Evolutionary conservation across 64 coral and sea anemone genomes (phyloP).

Genomic region (Montipora foliosa): DNA sequence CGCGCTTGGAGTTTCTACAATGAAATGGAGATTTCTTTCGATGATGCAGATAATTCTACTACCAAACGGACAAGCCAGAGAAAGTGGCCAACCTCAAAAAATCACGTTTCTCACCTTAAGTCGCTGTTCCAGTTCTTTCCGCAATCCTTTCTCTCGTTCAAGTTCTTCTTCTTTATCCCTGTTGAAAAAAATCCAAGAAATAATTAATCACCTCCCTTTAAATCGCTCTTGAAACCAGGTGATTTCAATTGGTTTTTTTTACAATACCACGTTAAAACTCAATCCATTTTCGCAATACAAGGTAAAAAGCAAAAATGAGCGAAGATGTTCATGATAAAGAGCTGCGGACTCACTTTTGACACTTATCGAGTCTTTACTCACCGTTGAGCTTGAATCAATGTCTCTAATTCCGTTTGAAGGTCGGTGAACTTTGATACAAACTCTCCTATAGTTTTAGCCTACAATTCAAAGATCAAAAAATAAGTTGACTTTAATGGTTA

Average conservation of each 20-base stretch:
- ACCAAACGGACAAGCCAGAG: no score
- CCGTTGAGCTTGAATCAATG: conserved; percentile 76
- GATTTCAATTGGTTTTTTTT: no score
- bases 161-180: conserved; percentile 89
- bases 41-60: no score
- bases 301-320: no score
- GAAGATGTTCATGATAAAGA: no score
- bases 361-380: background rate
- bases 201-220: no score
- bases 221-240: no score
- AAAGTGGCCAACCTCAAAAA: background rate
- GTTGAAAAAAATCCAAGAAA: background rate
- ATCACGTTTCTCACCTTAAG: conserved; percentile 54
- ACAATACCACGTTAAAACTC: no score
- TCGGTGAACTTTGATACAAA: conserved; percentile 89
- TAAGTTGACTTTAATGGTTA: no score
- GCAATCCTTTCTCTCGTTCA: conserved; percentile 43
- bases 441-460: conserved; percentile 80
- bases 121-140: conserved; percentile 82
- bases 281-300: no score
- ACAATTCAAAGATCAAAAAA: background rate
- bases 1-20: conserved; percentile 60
- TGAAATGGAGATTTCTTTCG: background rate
- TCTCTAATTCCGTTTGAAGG: conserved; percentile 73
- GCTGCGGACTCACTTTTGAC: no score